Evolutionary conservation across 1,140 invertebrate genomes (phyloP).

Genomic region (Mylabris phalerata): DNA sequence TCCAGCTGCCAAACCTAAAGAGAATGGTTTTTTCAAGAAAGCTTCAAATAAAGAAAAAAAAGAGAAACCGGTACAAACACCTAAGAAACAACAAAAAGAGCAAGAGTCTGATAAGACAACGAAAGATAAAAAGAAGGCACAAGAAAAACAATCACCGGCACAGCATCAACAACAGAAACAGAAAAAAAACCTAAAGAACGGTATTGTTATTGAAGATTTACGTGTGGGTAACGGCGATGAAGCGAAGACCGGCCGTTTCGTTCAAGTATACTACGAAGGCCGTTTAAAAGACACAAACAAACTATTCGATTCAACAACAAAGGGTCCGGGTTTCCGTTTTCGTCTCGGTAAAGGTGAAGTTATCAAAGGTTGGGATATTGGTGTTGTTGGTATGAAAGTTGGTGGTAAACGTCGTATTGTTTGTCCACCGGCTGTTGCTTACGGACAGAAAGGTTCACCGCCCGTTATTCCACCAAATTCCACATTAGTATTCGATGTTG

Average conservation of each 20-base stretch:
- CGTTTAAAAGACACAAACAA: conserved; percentile 73
- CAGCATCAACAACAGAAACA: conserved; percentile 46
- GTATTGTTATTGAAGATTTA: conserved; percentile 70
- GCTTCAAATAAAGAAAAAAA: conserved; percentile 2
- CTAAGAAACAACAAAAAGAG: conserved; percentile 34
- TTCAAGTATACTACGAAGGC: conserved; percentile 73
- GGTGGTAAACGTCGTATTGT: conserved; percentile 82
- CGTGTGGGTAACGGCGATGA: conserved; percentile 65
- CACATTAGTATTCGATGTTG: conserved; percentile 79
- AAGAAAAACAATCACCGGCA: conserved; percentile 41
- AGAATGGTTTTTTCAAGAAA: conserved; percentile 12
- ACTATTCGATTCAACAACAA: conserved; percentile 64
- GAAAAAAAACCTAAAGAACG: conserved; percentile 62
- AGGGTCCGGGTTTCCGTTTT: conserved; percentile 80
- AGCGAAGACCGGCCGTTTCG: conserved; percentile 72
- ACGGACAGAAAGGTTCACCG: conserved; percentile 71
- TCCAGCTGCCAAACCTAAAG: conserved; percentile 7
- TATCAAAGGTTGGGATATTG: conserved; percentile 88
- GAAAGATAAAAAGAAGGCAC: conserved; percentile 21
- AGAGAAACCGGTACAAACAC: conserved; percentile 5
- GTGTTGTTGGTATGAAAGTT: conserved; percentile 82
- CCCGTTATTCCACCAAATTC: conserved; percentile 80
- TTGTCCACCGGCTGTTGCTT: conserved; percentile 77
- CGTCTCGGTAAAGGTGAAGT: conserved; percentile 77
- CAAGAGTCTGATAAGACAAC: conserved; percentile 27